Percentiles rank a stretch among this genome's conserved stretches.
Conservation (phyloP, 2,797 vertebrate genomes). For the Crocidura indochinensis region DNA sequence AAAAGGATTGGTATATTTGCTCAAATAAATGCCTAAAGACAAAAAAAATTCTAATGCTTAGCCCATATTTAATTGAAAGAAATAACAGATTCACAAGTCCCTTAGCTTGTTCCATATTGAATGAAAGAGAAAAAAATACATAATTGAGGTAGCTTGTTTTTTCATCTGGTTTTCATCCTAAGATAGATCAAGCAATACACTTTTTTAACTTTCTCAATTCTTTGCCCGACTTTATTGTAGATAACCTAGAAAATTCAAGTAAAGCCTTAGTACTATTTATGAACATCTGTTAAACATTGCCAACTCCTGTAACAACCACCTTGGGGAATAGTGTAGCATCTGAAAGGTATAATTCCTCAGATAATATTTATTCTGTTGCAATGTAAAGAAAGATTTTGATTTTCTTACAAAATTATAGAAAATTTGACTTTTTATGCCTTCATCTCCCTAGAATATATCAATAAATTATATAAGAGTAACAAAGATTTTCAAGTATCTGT, state of each 20-base stretch:
- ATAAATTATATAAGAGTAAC: conserved; percentile 4
- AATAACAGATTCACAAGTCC: conserved; percentile 64
- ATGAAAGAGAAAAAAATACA: conserved; percentile 45
- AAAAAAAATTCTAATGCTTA: conserved; percentile 72
- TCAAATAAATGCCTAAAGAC: conserved; percentile 74
- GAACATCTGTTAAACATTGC: conserved; percentile 75
- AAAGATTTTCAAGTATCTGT: conserved; percentile 42
- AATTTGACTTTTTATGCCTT: conserved; percentile 43
- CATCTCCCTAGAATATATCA: conserved; percentile 58
- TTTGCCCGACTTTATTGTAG: conserved; percentile 49
- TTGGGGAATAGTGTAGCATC: conserved; percentile 78
- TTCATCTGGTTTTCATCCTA: conserved; percentile 74
- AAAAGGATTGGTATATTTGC: conserved; percentile 48
- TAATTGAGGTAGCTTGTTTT: conserved; percentile 77
- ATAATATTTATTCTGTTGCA: conserved; percentile 85
- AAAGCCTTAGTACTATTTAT: conserved; percentile 70
- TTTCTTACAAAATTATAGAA: conserved; percentile 81
- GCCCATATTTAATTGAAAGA: conserved; percentile 66
- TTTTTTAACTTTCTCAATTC: conserved; percentile 53
- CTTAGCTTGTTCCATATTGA: conserved; percentile 75
- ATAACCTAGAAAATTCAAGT: conserved; percentile 70
- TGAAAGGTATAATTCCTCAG: conserved; percentile 74
- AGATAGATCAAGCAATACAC: conserved; percentile 73
- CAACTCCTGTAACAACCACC: conserved; percentile 74
- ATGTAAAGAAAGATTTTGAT: conserved; percentile 82